Evolutionary conservation across 2,113 vertebrate genomes (phyloP).

Genomic region (Arvicanthis niloticus): DNA sequence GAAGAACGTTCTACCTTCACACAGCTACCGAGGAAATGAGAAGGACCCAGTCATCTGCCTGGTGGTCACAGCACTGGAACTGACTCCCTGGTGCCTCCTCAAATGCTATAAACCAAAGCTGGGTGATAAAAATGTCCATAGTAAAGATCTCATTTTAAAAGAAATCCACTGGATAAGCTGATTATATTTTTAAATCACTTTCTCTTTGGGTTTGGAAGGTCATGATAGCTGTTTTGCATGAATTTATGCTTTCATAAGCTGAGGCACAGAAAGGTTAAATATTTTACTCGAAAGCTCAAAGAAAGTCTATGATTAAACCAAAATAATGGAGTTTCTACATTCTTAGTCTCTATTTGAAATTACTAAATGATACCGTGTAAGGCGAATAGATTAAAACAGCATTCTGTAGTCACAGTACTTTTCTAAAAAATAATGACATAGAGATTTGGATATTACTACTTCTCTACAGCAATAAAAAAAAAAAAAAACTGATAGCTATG

Average conservation of each 20-base stretch:
- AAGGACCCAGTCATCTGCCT: neutral
- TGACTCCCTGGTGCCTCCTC: accelerated
- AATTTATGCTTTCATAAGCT: neutral
- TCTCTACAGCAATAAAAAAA: conserved; percentile 1
- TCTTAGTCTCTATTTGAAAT: conserved; percentile 28
- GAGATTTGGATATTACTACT: conserved; percentile 32
- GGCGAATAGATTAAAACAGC: neutral
- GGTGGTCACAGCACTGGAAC: neutral
- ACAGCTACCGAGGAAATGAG: neutral
- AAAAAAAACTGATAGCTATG: neutral
- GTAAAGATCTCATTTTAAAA: neutral
- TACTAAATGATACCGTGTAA: neutral
- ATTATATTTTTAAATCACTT: conserved; percentile 31
- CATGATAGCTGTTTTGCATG: neutral
- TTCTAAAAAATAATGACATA: conserved; percentile 40
- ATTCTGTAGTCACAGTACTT: neutral
- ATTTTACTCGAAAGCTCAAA: conserved; percentile 20
- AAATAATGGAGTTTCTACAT: neutral
- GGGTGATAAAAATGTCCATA: neutral
- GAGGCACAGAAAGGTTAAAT: neutral
- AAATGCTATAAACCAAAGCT: neutral
- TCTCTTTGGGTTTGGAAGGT: neutral
- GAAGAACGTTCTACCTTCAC: neutral
- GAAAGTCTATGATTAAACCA: neutral
- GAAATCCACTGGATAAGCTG: neutral